Base-by-base conservation (phyloP, 2,797 vertebrate genomes). In the Tiaroga cobitis region DNA sequence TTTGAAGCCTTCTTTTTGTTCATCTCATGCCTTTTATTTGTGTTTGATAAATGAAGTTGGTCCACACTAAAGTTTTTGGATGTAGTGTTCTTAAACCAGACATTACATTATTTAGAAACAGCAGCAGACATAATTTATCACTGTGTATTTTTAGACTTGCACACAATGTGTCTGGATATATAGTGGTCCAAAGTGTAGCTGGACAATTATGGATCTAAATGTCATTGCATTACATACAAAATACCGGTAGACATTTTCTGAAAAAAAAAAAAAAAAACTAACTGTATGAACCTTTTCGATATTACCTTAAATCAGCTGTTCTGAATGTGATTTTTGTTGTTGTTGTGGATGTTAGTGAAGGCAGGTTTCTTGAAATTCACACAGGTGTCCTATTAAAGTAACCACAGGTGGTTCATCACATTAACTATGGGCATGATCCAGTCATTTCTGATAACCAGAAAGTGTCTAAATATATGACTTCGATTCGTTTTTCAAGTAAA, bases 61-160 rank as follows among this genome's bases (percentile, higher is more conserved):
- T 54, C 11, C 34, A 37, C 6, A 51, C 5, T 32, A 49, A 68
- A 74, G 21, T 51, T 32, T 72, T 83, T 72, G 19, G 19, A 78
- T 65, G 43, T 43, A 70, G 43, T 46, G 32, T 85, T 54, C 69
- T 67, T 51, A 67, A 85, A 59, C 8, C 54, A 85, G 43, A 74
- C 15, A 32, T 51, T 85, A 70, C 83, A 85, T 85, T 85, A 81
- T 72, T 82, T 82, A 85, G 51, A 85, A 37, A 56, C 63, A 87
- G 65, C 61, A 67, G 79, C 54, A 70, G 79, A 74, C 83, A 85
- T 82, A 34, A 87, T 85, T 87, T 43, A 85, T 87, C 34, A 72
- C 34, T 8, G 26, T 13, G 26, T 85, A 85, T 85, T 87, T 82
- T 87, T 85, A 87, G 73, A 72, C 65, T 19, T 61, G 54, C 34